phyloP scores from a whole-genome alignment of 2,797 vertebrate genomes.

The Microchirus variegatus region DNA sequence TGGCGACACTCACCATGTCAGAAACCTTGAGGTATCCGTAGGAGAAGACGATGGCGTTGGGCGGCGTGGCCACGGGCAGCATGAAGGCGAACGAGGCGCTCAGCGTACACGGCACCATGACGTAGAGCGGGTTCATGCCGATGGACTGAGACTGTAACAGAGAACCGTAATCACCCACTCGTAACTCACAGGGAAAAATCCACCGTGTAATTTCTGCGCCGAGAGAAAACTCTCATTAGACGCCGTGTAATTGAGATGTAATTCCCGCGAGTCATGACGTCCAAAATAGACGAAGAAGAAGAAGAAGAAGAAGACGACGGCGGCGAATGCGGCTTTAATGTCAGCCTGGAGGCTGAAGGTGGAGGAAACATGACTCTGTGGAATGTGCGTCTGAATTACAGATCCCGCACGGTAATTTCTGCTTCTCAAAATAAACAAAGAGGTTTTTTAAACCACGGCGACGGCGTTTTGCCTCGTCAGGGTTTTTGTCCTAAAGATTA shows the following conservation, averaged over 20 bases:
- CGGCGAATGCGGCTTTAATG: slow-evolving; percentile 59
- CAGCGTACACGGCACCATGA: slow-evolving; percentile 95
- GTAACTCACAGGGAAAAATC: slow-evolving; percentile 51
- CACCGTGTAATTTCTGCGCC: slow-evolving; percentile 41
- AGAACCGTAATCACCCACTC: slow-evolving; percentile 64
- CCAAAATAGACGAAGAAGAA: slow-evolving; percentile 60
- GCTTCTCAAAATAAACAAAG: slow-evolving; percentile 66
- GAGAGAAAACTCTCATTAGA: slow-evolving; percentile 68
- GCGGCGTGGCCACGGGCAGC: slow-evolving; percentile 95
- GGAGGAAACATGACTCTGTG: slow-evolving; percentile 49
- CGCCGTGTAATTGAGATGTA: slow-evolving; percentile 75
- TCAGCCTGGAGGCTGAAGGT: slow-evolving; percentile 50
- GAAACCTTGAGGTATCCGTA: slow-evolving; percentile 91
- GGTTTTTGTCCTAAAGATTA: slow-evolving; percentile 10
- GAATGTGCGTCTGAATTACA: slow-evolving; percentile 65
- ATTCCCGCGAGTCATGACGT: slow-evolving; percentile 71
- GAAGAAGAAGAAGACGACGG: too few species aligned
- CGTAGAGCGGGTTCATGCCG: slow-evolving; percentile 90
- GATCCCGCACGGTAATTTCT: slow-evolving; percentile 60
- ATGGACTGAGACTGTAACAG: slow-evolving; percentile 87
- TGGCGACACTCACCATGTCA: slow-evolving; percentile 92
- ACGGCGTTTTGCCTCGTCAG: slow-evolving; percentile 29
- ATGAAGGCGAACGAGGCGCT: slow-evolving; percentile 97
- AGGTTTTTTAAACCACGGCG: slow-evolving; percentile 37
- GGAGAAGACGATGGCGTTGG: slow-evolving; percentile 97